Percentiles rank a stretch among this genome's conserved stretches.
Conservation (phyloP, 1,140 invertebrate species). For the Latrodectus geometricus region DNA sequence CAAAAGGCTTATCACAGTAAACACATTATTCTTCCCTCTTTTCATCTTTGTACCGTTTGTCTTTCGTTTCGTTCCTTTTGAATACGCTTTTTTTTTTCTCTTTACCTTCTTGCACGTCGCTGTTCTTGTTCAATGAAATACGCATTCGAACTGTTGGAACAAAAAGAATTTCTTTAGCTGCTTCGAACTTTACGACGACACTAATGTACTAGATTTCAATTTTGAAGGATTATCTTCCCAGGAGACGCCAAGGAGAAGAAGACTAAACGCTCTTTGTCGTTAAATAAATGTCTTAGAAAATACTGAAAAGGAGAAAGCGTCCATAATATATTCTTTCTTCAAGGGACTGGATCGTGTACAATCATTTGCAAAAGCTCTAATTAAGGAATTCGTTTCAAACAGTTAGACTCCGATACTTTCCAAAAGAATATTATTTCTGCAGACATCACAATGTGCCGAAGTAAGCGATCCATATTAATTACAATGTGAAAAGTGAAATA, state of each 20-base stretch:
- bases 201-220: slow-evolving; percentile 59
- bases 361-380: slow-evolving; percentile 20
- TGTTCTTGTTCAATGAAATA: slow-evolving; percentile 51
- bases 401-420: slow-evolving; percentile 9
- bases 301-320: background rate
- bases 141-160: slow-evolving; percentile 35
- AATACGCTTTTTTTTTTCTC: background rate
- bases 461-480: too few relatives aligned
- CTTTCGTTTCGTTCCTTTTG: slow-evolving; percentile 3
- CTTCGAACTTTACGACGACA: slow-evolving; percentile 10
- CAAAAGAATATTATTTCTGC: background rate
- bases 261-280: slow-evolving; percentile 50
- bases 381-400: slow-evolving; percentile 19
- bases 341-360: background rate
- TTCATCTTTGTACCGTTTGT: slow-evolving; percentile 40
- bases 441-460: background rate
- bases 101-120: background rate
- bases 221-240: slow-evolving; percentile 60
- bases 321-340: slow-evolving; percentile 10
- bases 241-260: slow-evolving; percentile 13
- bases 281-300: slow-evolving; percentile 53
- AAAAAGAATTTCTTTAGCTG: slow-evolving; percentile 54
- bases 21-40: slow-evolving; percentile 56
- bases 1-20: slow-evolving; percentile 60
- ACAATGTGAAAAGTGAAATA: too few relatives aligned